Percentiles rank a stretch among this genome's conserved stretches.
Evolutionary conservation across 2,113 vertebrate species (phyloP).

Genomic region (Phoenicopterus ruber): DNA sequence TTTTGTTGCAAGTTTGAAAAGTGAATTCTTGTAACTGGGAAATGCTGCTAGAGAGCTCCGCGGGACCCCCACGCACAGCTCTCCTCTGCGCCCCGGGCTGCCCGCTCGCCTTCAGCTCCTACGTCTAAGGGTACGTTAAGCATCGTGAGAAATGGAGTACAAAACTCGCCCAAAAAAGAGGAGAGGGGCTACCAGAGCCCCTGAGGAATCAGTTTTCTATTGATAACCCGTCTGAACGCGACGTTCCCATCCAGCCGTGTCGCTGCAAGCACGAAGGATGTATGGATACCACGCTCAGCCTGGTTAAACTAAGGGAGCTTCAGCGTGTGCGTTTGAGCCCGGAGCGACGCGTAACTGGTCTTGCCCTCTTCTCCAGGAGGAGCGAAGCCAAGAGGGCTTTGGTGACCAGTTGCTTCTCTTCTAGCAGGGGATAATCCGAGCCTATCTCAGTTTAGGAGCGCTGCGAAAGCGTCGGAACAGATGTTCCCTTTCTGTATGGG

Average conservation of each 20-base stretch:
- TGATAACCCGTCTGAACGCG: fast-evolving
- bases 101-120: background rate
- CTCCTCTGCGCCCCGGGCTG: background rate
- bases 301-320: fast-evolving
- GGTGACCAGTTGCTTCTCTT: background rate
- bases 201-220: fast-evolving
- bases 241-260: fast-evolving
- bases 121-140: background rate
- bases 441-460: background rate
- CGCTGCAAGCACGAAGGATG: fast-evolving
- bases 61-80: fast-evolving
- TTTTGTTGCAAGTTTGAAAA: background rate
- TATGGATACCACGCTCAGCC: fast-evolving
- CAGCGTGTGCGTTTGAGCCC: fast-evolving
- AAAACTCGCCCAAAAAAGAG: background rate
- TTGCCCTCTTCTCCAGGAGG: background rate
- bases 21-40: background rate
- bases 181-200: background rate
- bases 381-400: background rate
- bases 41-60: too few species aligned
- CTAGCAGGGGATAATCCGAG: background rate
- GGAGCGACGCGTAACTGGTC: background rate
- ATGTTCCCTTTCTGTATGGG: constrained; percentile 62
- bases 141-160: fast-evolving
- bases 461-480: background rate